Evolutionary conservation across 2,888 invertebrate species (phyloP).

Genomic region (Drosophila yooni): DNA sequence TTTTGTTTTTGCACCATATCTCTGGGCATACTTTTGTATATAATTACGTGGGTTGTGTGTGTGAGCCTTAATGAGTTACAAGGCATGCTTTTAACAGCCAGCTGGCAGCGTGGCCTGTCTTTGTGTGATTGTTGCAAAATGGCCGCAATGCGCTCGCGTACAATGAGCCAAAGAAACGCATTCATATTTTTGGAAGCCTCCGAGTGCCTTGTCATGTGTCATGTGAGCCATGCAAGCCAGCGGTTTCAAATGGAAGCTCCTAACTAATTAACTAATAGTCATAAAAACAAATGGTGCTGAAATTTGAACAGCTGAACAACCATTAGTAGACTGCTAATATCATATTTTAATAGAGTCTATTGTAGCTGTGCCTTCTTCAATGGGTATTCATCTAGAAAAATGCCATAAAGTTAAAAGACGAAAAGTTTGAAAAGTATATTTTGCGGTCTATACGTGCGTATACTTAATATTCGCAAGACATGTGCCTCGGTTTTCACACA

Average conservation of each 20-base stretch:
- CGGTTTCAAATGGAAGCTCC: background rate
- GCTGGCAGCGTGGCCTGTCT: conserved; percentile 16
- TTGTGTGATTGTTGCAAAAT: conserved; percentile 51
- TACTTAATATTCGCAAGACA: conserved; percentile 17
- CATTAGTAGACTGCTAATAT: background rate
- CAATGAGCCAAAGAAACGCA: conserved; percentile 11
- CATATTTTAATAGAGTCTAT: background rate
- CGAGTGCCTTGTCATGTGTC: background rate
- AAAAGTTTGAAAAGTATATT: background rate
- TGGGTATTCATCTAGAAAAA: background rate
- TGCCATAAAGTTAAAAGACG: background rate
- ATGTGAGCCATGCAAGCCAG: background rate
- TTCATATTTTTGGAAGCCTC: background rate
- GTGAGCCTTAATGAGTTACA: conserved; percentile 46
- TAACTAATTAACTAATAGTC: background rate
- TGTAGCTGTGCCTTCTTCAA: background rate
- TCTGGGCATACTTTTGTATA: background rate
- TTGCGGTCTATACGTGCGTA: conserved; percentile 11
- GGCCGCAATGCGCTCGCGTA: conserved; percentile 15
- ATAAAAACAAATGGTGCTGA: background rate
- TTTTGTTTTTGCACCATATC: background rate
- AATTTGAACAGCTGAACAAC: background rate
- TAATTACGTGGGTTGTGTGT: conserved; percentile 1
- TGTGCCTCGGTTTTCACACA: background rate
- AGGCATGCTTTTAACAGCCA: conserved; percentile 14